Evolutionary conservation across 2,113 vertebrate species (phyloP), one percentile per base, ranked within the genome.

Genomic region (Halichoerus grypus): DNA sequence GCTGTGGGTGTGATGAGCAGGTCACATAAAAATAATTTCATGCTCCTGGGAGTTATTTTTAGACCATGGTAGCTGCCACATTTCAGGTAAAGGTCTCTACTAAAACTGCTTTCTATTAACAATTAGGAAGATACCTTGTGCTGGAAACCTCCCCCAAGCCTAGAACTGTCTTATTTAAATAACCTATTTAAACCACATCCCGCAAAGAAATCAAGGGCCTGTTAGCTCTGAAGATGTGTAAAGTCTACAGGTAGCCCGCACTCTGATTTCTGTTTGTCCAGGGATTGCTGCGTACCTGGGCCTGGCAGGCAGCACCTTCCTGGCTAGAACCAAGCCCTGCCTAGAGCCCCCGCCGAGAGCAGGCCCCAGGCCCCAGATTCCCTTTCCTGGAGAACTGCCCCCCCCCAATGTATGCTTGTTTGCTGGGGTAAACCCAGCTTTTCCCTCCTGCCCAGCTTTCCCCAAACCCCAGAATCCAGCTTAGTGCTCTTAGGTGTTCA

Each of bases 41-140:
- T 96, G 97, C 95, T 97, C 61, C 59, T 86, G 65, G 92, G 83
- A 95, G 91, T 96, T 98, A 97, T 97, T 97, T 93, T 98, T 97
- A 97, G 97, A 92, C 61, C 57, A 31, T 95, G 96, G 95, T 97
- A 97, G 96, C 95, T 97, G 94, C 98, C 93, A 96, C 89, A 36
- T 95, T 97, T 94, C 97, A 98, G 98, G 96, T 97, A 94, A 97
- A 96, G 97, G 97, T 95, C 97, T 97, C 94, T 95, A 84, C 94
- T 97, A 82, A 96, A 90, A 89, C 89, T 96, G 94, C 97, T 97
- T 96, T 97, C 94, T 97, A 97, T 97, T 97, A 98, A 97, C 96
- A 98, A 97, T 97, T 95, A 97, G 97, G 95, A 97, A 97, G 97
- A 97, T 97, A 92, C 95, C 95, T 97, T 36, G 6, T 80, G 90